These are phyloP conservation scores for Nymphalis urticae DNA, from an alignment of 2,888 invertebrate genomes.

Conservation along the genomic window DNA sequence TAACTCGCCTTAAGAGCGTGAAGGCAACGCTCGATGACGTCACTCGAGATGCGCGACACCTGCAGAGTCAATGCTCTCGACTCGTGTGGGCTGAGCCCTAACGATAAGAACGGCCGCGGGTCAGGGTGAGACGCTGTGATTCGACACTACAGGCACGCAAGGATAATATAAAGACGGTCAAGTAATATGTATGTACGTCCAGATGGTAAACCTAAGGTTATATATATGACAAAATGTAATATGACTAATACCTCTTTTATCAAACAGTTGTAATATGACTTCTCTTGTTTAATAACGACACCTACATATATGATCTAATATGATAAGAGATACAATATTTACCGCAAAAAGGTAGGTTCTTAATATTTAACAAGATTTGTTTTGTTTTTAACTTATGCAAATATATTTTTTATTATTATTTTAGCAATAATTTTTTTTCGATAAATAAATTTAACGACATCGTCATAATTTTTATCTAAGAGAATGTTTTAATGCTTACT, in stretches of 20 bases:
- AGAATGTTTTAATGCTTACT: background rate
- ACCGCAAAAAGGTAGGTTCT: no score
- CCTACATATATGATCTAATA: no score
- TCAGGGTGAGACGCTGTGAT: constrained; percentile 29
- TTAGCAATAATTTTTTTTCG: no score
- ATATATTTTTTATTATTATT: no score
- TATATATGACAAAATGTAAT: constrained; percentile 1
- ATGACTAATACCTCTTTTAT: background rate
- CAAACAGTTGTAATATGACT: background rate
- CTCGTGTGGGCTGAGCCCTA: constrained; percentile 44
- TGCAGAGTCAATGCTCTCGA: constrained; percentile 57
- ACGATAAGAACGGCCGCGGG: constrained; percentile 37
- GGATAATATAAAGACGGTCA: constrained; percentile 9
- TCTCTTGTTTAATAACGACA: no score
- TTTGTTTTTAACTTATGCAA: no score
- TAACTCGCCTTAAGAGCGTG: constrained; percentile 45
- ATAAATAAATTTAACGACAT: background rate
- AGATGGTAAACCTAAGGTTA: constrained; percentile 2
- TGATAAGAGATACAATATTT: no score
- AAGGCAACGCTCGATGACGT: constrained; percentile 56
- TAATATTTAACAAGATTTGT: no score
- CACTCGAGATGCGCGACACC: constrained; percentile 53
- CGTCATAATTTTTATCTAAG: background rate
- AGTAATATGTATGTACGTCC: background rate
- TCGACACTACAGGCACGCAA: constrained; percentile 14